Evolutionary conservation across 2,113 vertebrate genomes (phyloP).

Genomic region (Eonycteris spelaea): DNA sequence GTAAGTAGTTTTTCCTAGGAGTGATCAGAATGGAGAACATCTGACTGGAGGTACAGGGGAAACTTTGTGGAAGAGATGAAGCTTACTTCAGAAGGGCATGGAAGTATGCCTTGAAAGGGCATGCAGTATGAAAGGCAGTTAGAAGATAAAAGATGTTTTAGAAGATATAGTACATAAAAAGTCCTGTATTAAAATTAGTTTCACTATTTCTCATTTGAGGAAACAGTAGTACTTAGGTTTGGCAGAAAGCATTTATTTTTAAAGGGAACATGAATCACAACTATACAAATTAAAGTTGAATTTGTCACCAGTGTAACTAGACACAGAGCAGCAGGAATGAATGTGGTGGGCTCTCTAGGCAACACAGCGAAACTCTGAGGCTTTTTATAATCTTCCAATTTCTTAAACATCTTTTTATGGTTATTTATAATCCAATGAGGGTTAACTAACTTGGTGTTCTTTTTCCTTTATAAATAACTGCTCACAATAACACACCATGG

Average conservation of each 20-base stretch:
- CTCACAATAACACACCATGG: not conserved
- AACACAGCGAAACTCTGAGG: not conserved
- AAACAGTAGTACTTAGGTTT: not conserved
- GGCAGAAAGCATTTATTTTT: conserved; percentile 36
- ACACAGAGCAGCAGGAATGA: conserved; percentile 13
- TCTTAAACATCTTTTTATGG: conserved; percentile 35
- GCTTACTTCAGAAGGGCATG: not conserved
- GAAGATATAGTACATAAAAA: not conserved
- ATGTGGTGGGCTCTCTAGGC: not conserved
- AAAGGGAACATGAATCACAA: not conserved
- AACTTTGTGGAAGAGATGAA: not conserved
- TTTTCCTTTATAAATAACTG: conserved; percentile 14
- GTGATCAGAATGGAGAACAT: not conserved
- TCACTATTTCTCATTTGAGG: conserved; percentile 38
- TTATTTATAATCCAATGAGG: conserved; percentile 42
- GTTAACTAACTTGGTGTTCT: conserved; percentile 42
- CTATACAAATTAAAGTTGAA: not conserved
- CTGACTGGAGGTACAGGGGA: not conserved
- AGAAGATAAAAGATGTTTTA: not conserved
- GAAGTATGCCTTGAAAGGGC: not conserved
- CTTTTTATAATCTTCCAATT: conserved; percentile 37
- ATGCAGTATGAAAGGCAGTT: not conserved
- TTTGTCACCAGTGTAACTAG: conserved; percentile 6
- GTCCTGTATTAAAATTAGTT: not conserved
- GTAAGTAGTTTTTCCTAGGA: not conserved